Conservation (phyloP, 2,797 vertebrate genomes). For the Rhinella marina region DNA sequence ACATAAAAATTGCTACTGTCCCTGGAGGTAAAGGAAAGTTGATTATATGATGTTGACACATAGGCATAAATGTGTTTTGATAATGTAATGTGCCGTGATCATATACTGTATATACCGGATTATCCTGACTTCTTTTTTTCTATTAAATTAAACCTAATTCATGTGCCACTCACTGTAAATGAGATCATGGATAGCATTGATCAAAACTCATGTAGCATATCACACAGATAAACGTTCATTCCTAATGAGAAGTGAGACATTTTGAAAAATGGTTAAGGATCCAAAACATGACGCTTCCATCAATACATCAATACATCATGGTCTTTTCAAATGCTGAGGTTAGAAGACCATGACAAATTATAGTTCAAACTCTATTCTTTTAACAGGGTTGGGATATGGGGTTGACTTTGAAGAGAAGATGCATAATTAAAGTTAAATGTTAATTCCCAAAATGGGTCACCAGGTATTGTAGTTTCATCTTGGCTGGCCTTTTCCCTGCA, state of each 20-base stretch:
- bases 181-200: conserved; percentile 48
- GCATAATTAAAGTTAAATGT: conserved; percentile 52
- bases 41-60: not conserved
- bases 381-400: conserved; percentile 25
- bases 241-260: conserved; percentile 60
- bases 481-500: not conserved
- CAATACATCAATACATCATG: conserved; percentile 62
- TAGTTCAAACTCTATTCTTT: conserved; percentile 38
- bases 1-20: not conserved
- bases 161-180: conserved; percentile 18
- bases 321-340: conserved; percentile 62
- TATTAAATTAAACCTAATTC: conserved; percentile 16
- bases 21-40: not conserved
- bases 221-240: conserved; percentile 44
- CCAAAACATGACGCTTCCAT: conserved; percentile 56
- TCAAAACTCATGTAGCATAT: conserved; percentile 41
- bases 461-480: not conserved
- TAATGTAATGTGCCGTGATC: not conserved
- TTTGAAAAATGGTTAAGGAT: conserved; percentile 60
- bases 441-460: conserved; percentile 50
- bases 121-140: not conserved
- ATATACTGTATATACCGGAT: not conserved
- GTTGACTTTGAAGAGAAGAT: conserved; percentile 34
- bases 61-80: not conserved
- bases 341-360: conserved; percentile 60